A percentile compares a stretch with the other conserved stretches of the same genome.
phyloP scores from a whole-genome alignment of 2,113 vertebrate genomes.

The Aptenodytes patagonicus region DNA sequence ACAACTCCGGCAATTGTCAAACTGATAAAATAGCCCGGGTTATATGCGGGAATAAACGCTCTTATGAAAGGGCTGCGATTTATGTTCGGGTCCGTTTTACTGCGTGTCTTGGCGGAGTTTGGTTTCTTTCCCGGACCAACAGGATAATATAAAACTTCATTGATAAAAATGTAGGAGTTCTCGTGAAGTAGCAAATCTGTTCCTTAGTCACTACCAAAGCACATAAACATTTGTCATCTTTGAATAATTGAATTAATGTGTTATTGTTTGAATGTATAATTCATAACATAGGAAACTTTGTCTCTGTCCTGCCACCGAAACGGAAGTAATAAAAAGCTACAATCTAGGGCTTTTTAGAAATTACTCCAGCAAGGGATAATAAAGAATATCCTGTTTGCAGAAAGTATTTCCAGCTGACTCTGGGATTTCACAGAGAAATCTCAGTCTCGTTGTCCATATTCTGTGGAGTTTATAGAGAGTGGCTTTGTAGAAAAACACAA shows the following conservation, averaged over 20 bases:
- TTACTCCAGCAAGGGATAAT: conserved; percentile 38
- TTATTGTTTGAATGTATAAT: conserved; percentile 84
- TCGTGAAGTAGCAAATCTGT: conserved; percentile 63
- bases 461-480: not conserved
- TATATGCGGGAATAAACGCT: conserved; percentile 72
- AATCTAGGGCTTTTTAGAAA: conserved; percentile 12
- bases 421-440: not conserved
- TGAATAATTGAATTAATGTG: conserved; percentile 84
- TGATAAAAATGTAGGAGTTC: conserved; percentile 66
- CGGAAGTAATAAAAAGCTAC: conserved; percentile 69
- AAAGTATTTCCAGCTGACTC: conserved; percentile 32
- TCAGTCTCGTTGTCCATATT: not conserved
- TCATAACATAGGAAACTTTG: conserved; percentile 79
- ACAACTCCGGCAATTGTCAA: conserved; percentile 91
- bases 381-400: conserved; percentile 51
- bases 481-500: not conserved
- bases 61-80: conserved; percentile 58
- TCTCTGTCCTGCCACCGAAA: conserved; percentile 70
- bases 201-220: conserved; percentile 70
- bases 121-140: conserved; percentile 43
- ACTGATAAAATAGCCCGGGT: conserved; percentile 83
- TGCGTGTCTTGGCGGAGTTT: conserved; percentile 35
- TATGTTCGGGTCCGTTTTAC: conserved; percentile 46
- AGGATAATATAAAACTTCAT: conserved; percentile 61
- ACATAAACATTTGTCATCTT: conserved; percentile 82